A percentile compares a stretch with the other conserved stretches of the same genome.
Conservation (phyloP, 2,113 vertebrate species). For the Neoarius graeffei region DNA sequence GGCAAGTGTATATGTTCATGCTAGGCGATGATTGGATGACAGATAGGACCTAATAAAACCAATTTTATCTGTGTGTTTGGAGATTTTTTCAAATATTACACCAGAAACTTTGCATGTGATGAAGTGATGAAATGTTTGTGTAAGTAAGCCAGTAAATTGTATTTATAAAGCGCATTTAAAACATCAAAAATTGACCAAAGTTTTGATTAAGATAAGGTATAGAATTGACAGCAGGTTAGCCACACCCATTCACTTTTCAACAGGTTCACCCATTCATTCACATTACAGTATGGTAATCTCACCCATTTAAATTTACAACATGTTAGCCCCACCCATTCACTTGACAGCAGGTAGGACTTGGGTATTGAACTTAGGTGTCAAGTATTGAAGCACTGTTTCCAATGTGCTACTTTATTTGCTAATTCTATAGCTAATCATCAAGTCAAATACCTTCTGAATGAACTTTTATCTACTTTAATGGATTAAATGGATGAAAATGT, state of each 20-base stretch:
- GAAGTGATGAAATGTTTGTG: neutral
- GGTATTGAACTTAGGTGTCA: neutral
- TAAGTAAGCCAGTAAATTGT: neutral
- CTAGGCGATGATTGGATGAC: too few species aligned
- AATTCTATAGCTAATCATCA: neutral
- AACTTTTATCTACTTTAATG: neutral
- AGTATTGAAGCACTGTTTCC: neutral
- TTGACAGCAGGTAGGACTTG: neutral
- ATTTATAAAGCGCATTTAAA: neutral
- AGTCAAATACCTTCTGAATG: neutral
- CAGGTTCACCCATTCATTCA: neutral
- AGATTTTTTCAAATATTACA: neutral
- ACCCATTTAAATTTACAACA: neutral
- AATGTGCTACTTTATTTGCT: neutral
- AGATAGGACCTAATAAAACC: too few species aligned
- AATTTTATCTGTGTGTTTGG: too few species aligned
- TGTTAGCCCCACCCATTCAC: neutral
- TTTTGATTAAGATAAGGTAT: neutral
- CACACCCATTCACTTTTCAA: neutral
- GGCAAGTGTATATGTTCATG: too few species aligned
- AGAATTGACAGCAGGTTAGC: neutral
- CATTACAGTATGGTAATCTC: neutral
- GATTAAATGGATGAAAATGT: neutral
- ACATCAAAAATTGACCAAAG: neutral
- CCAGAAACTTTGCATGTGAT: neutral